Evolutionary conservation across 1,140 invertebrate genomes (phyloP).

Genomic region (Zaprionus africanus): DNA sequence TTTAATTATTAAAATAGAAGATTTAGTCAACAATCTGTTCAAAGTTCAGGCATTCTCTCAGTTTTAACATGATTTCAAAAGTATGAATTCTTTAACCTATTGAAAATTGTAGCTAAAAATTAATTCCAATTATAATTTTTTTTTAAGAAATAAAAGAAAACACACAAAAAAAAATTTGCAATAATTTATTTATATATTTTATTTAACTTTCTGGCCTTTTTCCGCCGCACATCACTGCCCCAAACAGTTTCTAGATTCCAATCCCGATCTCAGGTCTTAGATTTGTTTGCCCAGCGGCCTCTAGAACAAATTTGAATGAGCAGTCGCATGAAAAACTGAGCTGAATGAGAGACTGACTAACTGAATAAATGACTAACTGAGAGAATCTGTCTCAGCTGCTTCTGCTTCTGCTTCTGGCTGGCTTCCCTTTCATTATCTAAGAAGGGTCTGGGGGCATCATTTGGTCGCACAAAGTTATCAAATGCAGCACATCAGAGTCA

Average conservation of each 20-base stretch:
- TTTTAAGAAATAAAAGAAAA: too few species aligned
- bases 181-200: too few species aligned
- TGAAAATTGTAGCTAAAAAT: too few species aligned
- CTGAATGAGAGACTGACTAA: background rate
- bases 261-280: slow-evolving; percentile 25
- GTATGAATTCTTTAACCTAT: too few species aligned
- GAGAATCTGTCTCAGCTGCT: slow-evolving; percentile 4
- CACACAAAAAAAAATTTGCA: too few species aligned
- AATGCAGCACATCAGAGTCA: slow-evolving; percentile 73
- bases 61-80: too few species aligned
- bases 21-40: too few species aligned
- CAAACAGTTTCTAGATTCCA: background rate
- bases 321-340: background rate
- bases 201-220: background rate
- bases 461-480: slow-evolving; percentile 66
- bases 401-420: slow-evolving; percentile 16
- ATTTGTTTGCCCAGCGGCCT: slow-evolving; percentile 41
- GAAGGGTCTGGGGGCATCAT: slow-evolving; percentile 63
- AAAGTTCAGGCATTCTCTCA: too few species aligned
- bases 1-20: too few species aligned
- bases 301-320: slow-evolving; percentile 75
- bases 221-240: background rate
- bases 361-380: background rate
- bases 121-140: too few species aligned
- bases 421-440: slow-evolving; percentile 80